phyloP scores from a whole-genome alignment of 2,113 vertebrate species.

The Fukomys damarensis region DNA sequence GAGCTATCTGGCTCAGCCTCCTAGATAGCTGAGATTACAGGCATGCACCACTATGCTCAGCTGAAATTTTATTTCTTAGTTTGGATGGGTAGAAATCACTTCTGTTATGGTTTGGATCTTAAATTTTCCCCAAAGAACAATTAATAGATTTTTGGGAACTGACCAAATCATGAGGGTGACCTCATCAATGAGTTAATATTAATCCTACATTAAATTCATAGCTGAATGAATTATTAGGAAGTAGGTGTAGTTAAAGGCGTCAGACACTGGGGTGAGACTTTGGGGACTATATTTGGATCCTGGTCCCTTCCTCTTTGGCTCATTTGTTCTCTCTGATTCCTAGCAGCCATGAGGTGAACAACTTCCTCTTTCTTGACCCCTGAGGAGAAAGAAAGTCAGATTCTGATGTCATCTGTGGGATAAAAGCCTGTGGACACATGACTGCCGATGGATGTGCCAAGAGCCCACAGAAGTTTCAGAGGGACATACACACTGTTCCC shows the following conservation, averaged over 20 bases:
- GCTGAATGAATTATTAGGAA: neutral
- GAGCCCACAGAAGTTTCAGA: neutral
- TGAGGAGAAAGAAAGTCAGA: neutral
- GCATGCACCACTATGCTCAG: no score
- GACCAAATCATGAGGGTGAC: neutral
- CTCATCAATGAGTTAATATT: neutral
- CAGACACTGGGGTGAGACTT: neutral
- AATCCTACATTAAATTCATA: neutral
- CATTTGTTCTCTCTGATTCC: neutral
- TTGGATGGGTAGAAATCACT: conserved; percentile 18
- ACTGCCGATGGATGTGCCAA: neutral
- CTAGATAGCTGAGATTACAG: neutral
- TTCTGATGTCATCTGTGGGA: neutral
- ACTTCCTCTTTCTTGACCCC: neutral
- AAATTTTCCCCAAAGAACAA: neutral
- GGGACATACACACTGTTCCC: neutral
- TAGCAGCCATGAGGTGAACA: neutral
- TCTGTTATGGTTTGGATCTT: neutral
- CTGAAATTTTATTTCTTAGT: conserved; percentile 38
- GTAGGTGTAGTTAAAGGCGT: neutral
- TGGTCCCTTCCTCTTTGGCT: neutral
- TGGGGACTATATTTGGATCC: neutral
- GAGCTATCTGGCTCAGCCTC: neutral
- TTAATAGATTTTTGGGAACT: neutral
- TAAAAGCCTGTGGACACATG: neutral